A percentile compares a stretch with the other conserved stretches of the same genome.
These are phyloP conservation scores for Ichneumoninae sp. DNA, from an alignment of 2,888 invertebrate genomes.

Conservation along the genomic window DNA sequence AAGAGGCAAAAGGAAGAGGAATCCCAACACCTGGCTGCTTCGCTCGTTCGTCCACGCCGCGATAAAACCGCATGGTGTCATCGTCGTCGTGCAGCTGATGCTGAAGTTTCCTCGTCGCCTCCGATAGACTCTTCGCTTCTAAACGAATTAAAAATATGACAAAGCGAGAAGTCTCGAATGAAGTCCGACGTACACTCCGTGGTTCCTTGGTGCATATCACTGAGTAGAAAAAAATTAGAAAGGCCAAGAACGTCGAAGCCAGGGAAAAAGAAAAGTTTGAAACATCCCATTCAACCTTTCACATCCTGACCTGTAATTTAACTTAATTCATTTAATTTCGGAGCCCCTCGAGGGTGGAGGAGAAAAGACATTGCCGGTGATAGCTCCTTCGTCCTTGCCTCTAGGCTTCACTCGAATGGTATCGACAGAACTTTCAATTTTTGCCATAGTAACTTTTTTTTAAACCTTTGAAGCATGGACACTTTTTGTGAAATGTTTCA, in stretches of 20 bases:
- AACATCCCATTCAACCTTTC: neutral
- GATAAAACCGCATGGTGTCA: conserved; percentile 60
- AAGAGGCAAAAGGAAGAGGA: conserved; percentile 30
- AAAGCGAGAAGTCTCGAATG: conserved; percentile 17
- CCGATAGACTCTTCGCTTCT: conserved; percentile 45
- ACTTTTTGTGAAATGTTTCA: too few species aligned
- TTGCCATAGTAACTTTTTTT: too few species aligned
- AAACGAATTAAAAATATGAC: conserved; percentile 68
- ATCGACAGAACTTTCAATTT: neutral
- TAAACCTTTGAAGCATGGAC: too few species aligned
- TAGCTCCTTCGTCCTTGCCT: neutral
- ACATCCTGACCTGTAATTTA: neutral
- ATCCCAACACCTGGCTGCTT: conserved; percentile 54
- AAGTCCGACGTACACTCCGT: conserved; percentile 7
- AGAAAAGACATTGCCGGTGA: neutral
- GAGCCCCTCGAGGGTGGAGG: neutral
- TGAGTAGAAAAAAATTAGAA: neutral
- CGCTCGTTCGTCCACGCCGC: conserved; percentile 52
- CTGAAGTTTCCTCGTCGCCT: conserved; percentile 8
- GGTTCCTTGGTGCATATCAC: conserved; percentile 1
- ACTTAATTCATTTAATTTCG: conserved; percentile 1
- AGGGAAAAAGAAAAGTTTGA: neutral
- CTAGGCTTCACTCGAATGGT: neutral
- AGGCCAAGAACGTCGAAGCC: neutral
- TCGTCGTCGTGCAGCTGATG: neutral